Percentiles rank a stretch among this genome's conserved stretches.
These are phyloP conservation scores for Pachycephala philippinensis DNA, from an alignment of 2,113 vertebrate genomes.

Conservation along the genomic window DNA sequence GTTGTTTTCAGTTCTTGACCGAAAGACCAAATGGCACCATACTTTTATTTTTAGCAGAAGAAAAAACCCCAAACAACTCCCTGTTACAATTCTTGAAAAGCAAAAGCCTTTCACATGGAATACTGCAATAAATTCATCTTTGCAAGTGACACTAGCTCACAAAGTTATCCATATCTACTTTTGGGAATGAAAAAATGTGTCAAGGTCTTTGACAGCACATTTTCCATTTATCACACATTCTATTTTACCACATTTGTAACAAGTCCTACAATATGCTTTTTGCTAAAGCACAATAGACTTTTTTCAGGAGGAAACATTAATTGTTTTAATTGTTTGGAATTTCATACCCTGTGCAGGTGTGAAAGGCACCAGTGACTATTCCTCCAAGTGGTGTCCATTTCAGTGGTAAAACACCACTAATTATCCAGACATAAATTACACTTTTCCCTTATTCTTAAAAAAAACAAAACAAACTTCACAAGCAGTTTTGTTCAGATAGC, in stretches of 20 bases:
- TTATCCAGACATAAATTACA: slow-evolving; percentile 33
- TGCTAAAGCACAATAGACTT: background rate
- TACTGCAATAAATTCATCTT: background rate
- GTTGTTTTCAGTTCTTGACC: background rate
- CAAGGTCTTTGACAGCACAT: background rate
- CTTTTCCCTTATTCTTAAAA: background rate
- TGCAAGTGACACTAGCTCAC: background rate
- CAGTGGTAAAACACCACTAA: slow-evolving; percentile 23
- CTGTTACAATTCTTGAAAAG: background rate
- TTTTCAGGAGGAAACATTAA: background rate
- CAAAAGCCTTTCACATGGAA: background rate
- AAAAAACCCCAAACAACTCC: background rate
- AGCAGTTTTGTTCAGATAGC: background rate
- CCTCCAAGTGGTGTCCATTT: slow-evolving; percentile 36
- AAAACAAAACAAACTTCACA: background rate
- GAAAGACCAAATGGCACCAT: background rate
- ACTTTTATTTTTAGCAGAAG: background rate
- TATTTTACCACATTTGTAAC: background rate
- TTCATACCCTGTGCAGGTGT: slow-evolving; percentile 46
- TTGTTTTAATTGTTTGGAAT: slow-evolving; percentile 48
- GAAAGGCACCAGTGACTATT: background rate
- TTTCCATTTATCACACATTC: background rate
- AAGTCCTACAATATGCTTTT: background rate
- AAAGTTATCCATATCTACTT: background rate
- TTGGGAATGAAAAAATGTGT: background rate